Evolutionary conservation across 2,797 vertebrate genomes (phyloP), one percentile per base, ranked within the genome.

Genomic region (Fundulus diaphanus): DNA sequence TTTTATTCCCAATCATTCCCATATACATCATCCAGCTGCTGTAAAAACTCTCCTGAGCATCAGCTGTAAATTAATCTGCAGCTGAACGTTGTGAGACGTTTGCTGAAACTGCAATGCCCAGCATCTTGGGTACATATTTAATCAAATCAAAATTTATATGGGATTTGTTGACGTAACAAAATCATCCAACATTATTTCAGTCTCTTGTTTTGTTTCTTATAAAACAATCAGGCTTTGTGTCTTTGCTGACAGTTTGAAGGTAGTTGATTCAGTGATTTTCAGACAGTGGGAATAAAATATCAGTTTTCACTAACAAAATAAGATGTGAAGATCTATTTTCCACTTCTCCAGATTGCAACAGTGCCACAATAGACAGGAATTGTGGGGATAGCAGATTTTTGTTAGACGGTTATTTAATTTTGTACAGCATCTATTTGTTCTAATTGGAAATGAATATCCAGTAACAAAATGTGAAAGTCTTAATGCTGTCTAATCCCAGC

Each of bases 191-290:
- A 33, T 8, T 20, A 13, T 8, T 67, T 24, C 24, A 70, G 27
- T n/a, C 2, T 52, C 16, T 49, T 11, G 8, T 54, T 51, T 77
- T 29, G 9, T 74, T 73, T 75, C 29, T 29, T 29, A 7, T 27
- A 35, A 18, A 57, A 56, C 12, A 68, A 35, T 57, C 18, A 20
- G 7, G 16, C 37, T 42, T 81, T 16, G 24, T 73, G 35, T 75
- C 56, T 82, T 74, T 57, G 59, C 76, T 83, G 31, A 44, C 66
- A 81, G 56, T 81, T 80, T 83, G 68, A 75, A 76, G 27, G 22
- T 44, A 42, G 40, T 44, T 68, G n/a, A 29, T 29, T 29, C 54
- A 31, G 24, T 16, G 0, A 22, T 22, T 63, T 37, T 16, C 22
- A 24, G 18, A 35, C 37, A 22, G 40, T 52, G 11, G 27, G 46